Evolutionary conservation across 2,113 vertebrate genomes (phyloP).

Genomic region (Parus major): DNA sequence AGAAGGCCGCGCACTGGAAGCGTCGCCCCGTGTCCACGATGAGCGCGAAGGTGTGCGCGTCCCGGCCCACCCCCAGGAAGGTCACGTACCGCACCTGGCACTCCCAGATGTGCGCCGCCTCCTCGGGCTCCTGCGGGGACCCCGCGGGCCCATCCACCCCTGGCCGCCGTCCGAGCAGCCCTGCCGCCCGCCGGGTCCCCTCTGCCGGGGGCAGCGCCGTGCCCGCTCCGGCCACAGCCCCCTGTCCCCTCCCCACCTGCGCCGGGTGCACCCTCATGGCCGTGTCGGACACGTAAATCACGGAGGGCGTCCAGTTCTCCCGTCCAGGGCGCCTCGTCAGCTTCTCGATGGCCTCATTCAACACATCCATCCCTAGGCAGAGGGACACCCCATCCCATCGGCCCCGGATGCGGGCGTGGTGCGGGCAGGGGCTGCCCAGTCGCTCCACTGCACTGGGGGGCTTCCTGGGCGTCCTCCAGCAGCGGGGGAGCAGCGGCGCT

Average conservation of each 20-base stretch:
- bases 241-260: conserved; percentile 60
- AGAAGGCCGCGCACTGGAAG: conserved; percentile 80
- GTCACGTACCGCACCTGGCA: conserved; percentile 91
- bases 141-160: background rate
- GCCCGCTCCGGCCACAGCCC: background rate
- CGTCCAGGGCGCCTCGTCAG: conserved; percentile 77
- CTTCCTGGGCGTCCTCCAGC: accelerated
- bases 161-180: background rate
- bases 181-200: background rate
- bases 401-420: background rate
- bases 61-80: conserved; percentile 83
- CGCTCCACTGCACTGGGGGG: accelerated
- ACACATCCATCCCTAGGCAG: conserved; percentile 88
- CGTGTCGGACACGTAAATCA: conserved; percentile 86
- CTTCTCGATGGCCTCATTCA: conserved; percentile 90
- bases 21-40: conserved; percentile 75
- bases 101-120: conserved; percentile 87
- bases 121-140: conserved; percentile 66
- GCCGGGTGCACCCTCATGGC: conserved; percentile 84
- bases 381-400: accelerated
- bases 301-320: conserved; percentile 83
- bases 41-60: conserved; percentile 79
- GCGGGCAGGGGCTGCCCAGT: background rate
- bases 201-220: background rate
- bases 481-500: background rate